A percentile compares a stretch with the other conserved stretches of the same genome.
Evolutionary conservation across 2,888 invertebrate genomes (phyloP).

Genomic region (Ecdyonurus torrentis): DNA sequence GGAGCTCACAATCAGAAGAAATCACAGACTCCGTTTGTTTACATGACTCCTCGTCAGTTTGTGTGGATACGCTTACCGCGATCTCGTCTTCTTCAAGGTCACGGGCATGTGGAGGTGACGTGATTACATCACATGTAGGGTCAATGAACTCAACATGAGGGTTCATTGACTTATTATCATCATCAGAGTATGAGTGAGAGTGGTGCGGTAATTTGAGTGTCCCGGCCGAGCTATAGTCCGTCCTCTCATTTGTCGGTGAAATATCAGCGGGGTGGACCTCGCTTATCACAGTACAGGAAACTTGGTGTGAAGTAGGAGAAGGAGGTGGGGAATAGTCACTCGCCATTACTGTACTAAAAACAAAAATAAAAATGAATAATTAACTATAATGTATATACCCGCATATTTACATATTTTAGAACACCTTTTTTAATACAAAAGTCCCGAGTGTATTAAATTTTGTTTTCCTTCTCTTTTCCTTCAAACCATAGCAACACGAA

Average conservation of each 20-base stretch:
- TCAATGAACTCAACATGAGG: neutral
- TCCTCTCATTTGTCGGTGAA: neutral
- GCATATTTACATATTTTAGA: too few relatives aligned
- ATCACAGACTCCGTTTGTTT: neutral
- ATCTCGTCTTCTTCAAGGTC: neutral
- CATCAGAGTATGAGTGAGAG: neutral
- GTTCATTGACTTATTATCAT: neutral
- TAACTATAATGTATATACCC: too few relatives aligned
- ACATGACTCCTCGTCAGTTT: neutral
- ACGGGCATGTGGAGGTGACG: neutral
- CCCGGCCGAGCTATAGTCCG: neutral
- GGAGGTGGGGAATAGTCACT: too few relatives aligned
- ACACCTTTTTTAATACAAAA: too few relatives aligned
- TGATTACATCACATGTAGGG: neutral
- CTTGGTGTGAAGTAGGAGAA: neutral
- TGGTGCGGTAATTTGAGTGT: neutral
- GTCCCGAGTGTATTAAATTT: too few relatives aligned
- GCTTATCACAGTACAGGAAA: neutral
- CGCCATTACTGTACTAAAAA: neutral
- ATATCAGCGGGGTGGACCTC: neutral
- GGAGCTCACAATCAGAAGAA: neutral
- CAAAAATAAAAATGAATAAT: neutral
- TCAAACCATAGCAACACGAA: too few relatives aligned
- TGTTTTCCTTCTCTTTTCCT: too few relatives aligned
- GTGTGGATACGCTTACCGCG: neutral